A percentile compares a stretch with the other conserved stretches of the same genome.
These are phyloP conservation scores for Anas platyrhynchos DNA, from an alignment of 2,113 vertebrate genomes.

Conservation along the genomic window DNA sequence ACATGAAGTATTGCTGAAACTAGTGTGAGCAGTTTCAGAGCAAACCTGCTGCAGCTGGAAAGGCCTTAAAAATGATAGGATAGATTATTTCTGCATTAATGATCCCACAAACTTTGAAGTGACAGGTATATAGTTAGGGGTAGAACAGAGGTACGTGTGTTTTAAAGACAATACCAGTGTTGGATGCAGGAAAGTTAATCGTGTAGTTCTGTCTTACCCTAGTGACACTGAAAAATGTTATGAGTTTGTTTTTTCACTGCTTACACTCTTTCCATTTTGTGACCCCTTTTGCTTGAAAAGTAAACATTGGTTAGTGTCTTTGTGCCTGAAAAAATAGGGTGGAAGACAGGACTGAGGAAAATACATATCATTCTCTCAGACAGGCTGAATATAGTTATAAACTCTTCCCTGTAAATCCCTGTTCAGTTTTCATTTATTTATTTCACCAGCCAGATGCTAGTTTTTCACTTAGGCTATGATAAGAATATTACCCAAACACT, in stretches of 20 bases:
- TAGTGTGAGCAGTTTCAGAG: background rate
- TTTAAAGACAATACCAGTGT: background rate
- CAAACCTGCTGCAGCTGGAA: background rate
- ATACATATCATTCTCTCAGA: background rate
- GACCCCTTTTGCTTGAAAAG: background rate
- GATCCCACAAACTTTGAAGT: background rate
- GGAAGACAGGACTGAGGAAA: background rate
- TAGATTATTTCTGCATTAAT: background rate
- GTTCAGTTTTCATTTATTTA: slow-evolving; percentile 25
- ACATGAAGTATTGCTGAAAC: background rate
- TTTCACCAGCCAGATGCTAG: slow-evolving; percentile 41
- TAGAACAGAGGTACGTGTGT: background rate
- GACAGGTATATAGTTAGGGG: background rate
- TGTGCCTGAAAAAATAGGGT: background rate
- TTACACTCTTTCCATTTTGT: background rate
- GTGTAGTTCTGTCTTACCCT: background rate
- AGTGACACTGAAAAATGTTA: background rate
- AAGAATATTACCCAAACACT: slow-evolving; percentile 41
- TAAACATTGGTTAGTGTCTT: background rate
- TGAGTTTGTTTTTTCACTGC: background rate
- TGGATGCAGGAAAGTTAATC: background rate
- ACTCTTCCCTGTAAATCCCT: background rate
- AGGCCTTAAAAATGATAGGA: slow-evolving; percentile 4
- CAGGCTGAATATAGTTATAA: slow-evolving; percentile 5
- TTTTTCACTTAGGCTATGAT: slow-evolving; percentile 32